Conservation (phyloP, 2,797 vertebrate species). For the Siniperca undulata region DNA sequence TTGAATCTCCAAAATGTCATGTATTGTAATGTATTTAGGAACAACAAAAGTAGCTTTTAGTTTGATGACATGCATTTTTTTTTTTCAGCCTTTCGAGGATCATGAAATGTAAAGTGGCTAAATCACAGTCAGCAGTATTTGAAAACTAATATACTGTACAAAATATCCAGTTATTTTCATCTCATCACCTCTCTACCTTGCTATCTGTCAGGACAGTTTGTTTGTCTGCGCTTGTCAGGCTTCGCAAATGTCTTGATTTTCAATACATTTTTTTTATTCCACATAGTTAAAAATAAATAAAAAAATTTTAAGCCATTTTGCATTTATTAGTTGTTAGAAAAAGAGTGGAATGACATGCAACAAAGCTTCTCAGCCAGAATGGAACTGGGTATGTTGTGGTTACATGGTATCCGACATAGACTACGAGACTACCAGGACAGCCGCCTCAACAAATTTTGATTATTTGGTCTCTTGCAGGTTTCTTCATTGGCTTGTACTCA, state of each 20-base stretch:
- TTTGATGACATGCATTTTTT: neutral
- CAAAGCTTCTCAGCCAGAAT: neutral
- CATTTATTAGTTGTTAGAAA: neutral
- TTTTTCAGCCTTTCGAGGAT: neutral
- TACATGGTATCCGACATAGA: neutral
- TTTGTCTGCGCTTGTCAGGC: neutral
- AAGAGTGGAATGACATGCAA: neutral
- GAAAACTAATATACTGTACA: neutral
- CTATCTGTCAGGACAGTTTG: neutral
- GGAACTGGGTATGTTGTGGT: neutral
- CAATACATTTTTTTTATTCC: neutral
- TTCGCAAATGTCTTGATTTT: neutral
- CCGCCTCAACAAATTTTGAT: neutral
- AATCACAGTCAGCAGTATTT: neutral
- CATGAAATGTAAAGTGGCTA: neutral
- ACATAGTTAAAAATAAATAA: neutral
- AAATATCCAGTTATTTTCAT: neutral
- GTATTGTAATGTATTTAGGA: neutral
- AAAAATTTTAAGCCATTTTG: neutral
- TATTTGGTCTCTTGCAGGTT: neutral
- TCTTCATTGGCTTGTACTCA: neutral
- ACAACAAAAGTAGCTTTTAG: neutral
- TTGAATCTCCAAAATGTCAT: neutral
- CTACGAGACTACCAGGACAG: neutral
- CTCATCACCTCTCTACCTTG: neutral